Percentiles rank a stretch among this genome's conserved stretches.
phyloP scores from a whole-genome alignment of 2,797 vertebrate genomes.

The Brachyalestes nurse region DNA sequence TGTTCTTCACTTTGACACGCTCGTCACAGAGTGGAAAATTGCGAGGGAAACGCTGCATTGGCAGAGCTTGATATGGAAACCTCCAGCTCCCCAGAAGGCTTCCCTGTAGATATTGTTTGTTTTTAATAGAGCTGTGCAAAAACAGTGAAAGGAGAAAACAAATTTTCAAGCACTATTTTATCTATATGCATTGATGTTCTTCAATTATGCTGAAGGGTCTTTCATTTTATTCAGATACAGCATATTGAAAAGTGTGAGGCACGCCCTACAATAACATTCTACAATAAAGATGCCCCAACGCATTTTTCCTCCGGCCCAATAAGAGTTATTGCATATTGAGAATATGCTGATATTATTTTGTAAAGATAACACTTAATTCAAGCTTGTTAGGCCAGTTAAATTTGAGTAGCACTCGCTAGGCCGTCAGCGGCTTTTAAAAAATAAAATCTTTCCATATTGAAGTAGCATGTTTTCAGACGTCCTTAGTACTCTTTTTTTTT shows the following conservation, averaged over 20 bases:
- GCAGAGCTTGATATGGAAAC: slow-evolving; percentile 22
- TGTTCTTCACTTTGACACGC: slow-evolving; percentile 44
- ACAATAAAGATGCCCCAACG: background rate
- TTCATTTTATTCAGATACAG: background rate
- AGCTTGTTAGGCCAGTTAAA: background rate
- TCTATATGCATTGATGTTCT: background rate
- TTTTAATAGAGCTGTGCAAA: slow-evolving; percentile 2
- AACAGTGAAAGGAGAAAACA: background rate
- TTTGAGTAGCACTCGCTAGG: background rate
- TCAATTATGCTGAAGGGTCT: background rate
- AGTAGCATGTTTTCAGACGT: too few species aligned
- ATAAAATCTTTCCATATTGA: too few species aligned
- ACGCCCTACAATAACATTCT: background rate
- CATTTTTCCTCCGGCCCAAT: background rate
- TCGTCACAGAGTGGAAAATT: slow-evolving; percentile 40
- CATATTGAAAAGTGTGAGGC: background rate
- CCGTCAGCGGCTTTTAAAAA: background rate
- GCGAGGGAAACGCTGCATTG: slow-evolving; percentile 36
- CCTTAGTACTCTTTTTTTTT: too few species aligned
- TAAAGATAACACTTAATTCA: too few species aligned
- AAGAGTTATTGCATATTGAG: background rate
- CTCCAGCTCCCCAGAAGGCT: background rate
- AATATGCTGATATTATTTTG: background rate
- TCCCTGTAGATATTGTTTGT: slow-evolving; percentile 2
- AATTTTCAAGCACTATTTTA: slow-evolving; percentile 4